Base-by-base conservation (phyloP, 2,797 vertebrate species). In the Gymnoscopelus braueri region DNA sequence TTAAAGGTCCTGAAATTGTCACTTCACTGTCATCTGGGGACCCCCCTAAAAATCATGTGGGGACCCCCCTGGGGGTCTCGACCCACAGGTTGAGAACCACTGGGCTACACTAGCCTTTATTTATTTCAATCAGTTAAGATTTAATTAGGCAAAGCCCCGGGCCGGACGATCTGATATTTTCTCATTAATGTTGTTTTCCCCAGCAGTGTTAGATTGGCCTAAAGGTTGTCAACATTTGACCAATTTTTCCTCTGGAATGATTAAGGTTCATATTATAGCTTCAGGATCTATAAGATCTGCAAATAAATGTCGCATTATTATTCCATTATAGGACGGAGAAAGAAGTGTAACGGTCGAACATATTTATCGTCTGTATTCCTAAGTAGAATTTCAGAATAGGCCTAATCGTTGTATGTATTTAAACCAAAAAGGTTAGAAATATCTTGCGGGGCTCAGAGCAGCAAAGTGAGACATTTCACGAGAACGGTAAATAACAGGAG, bases 51-150 rank as follows among this genome's bases (percentile, higher is more conserved):
- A 19, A 19, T 19, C 19, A 19, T 19, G 19, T 19, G 19, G 19
- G 19, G 19, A 19, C 19, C 19, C 19, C 19, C 19, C 19, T 19
- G 19, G 19, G 19, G 1, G 19, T 19, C 19, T 19, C 19, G 19
- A 19, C 19, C 19, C 19, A 19, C 19, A 19, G 19, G 19, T 19
- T 19, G 19, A 19, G 19, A 19, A 19, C 19, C 19, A 19, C 19
- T 19, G 19, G 19, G 19, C 19, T 19, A 29, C 26, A 29, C 2
- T 29, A 91, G 91, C 93, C 94, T 95, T 95, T 95, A 95, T 92
- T 96, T 94, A 95, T 92, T 96, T 94, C 95, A 96, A 96, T 96
- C 96, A 96, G 92, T 92, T 92, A 93, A 96, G 95, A 95, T 96
- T 96, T 96, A 97, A 97, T 97, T 95, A 96, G 94, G 88, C 92